Evolutionary conservation across 2,888 invertebrate genomes (phyloP), one percentile per base, ranked within the genome.

Genomic region (Drosophila merina): DNA sequence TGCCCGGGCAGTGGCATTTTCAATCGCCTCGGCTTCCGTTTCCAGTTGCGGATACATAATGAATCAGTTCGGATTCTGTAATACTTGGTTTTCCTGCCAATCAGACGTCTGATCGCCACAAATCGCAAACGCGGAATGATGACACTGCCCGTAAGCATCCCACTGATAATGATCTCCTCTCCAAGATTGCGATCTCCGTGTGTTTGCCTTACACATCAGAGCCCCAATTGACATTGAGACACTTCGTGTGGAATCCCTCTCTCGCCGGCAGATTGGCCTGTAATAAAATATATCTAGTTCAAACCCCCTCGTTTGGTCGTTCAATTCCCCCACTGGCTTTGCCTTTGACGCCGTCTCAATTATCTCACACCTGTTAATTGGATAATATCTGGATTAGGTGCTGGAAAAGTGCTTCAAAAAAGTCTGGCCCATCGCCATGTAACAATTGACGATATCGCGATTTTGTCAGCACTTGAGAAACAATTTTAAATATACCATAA

Each of bases 141-240:
- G 54, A 56, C 55, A 48, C 51, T 60, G 45, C 28, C 8, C 7
- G 6, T 25, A 55, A 70, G 51, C 49, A 62, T 59, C 54, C 59
- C 57, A 28, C 45, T 60, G 71, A 59, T 74, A 63, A 54, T 47
- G 52, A 51, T 57, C 57, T 50, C 20, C 33, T 50, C 31, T 10
- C n/a, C 47, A 36, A 57, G 48, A 44, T 42, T 33, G 38, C 30
- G 49, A 40, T 10, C 69, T 57, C 59, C 60, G 57, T 79, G 70
- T 80, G 72, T 86, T 78, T 85, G 76, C 75, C 42, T 69, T 74
- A 70, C 54, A 64, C 68, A 83, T 83, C 80, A 86, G 80, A 76
- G 75, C 64, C 59, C 62, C 68, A 57, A 52, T 64, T 54, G 70
- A 63, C 76, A 80, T 76, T 80, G 71, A 59, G 51, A 42, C 44